Percentiles rank a stretch among this genome's conserved stretches.
Conservation (phyloP, 2,113 vertebrate genomes). For the Synodontis membranacea region DNA sequence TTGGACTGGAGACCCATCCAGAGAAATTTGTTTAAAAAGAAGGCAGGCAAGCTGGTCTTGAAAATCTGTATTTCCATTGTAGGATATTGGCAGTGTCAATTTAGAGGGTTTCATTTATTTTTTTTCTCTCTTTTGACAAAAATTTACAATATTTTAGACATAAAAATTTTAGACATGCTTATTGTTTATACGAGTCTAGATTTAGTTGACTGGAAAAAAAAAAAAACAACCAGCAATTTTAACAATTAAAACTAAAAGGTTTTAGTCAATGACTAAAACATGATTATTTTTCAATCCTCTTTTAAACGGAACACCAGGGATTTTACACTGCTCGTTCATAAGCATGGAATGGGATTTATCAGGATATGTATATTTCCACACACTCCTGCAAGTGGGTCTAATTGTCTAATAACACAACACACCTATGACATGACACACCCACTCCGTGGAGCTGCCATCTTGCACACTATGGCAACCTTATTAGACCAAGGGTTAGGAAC, state of each 20-base stretch:
- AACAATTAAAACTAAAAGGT: not conserved
- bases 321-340: too few species aligned
- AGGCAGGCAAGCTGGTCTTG: not conserved
- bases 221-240: not conserved
- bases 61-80: not conserved
- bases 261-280: not conserved
- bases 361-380: not conserved
- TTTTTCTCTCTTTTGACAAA: not conserved
- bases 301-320: not conserved
- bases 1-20: not conserved
- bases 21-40: not conserved
- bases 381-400: too few species aligned
- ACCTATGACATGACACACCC: too few species aligned
- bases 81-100: not conserved
- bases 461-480: too few species aligned
- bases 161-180: too few species aligned
- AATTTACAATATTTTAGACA: not conserved
- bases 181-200: not conserved
- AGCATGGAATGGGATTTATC: not conserved
- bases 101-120: too few species aligned
- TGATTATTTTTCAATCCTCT: not conserved
- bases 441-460: too few species aligned
- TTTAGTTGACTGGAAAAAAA: not conserved
- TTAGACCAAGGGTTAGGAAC: too few species aligned
- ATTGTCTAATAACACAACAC: too few species aligned